Conservation (phyloP, 2,113 vertebrate species). For the Pontoporia blainvillei region DNA sequence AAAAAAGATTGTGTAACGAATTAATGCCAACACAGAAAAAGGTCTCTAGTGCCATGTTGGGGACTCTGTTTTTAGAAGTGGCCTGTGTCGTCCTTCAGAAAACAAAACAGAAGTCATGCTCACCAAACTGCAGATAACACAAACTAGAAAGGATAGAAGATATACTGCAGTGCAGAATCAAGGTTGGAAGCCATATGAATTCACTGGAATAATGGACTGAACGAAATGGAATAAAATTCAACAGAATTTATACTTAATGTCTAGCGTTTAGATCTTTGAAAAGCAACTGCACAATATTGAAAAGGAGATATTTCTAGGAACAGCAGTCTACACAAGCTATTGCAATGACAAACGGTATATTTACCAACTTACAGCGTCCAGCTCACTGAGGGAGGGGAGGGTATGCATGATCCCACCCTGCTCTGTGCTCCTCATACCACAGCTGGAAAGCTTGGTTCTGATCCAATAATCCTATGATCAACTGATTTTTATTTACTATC, state of each 20-base stretch:
- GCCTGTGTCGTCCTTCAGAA: not conserved
- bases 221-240: slow-evolving; percentile 27
- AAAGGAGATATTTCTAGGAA: slow-evolving; percentile 21
- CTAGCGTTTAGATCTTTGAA: not conserved
- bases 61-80: not conserved
- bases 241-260: slow-evolving; percentile 5
- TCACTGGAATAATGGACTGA: slow-evolving; percentile 5
- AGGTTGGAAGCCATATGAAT: slow-evolving; percentile 3
- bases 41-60: not conserved
- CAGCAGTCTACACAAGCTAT: not conserved
- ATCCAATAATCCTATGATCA: not conserved
- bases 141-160: not conserved
- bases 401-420: not conserved
- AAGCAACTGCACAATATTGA: not conserved
- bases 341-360: not conserved
- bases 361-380: not conserved
- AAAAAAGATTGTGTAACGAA: not conserved
- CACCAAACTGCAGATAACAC: not conserved
- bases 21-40: not conserved
- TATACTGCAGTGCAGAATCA: not conserved
- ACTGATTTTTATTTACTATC: not conserved
- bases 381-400: not conserved
- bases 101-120: slow-evolving; percentile 13
- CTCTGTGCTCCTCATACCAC: not conserved
- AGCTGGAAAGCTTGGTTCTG: not conserved